phyloP scores from a whole-genome alignment of 1,140 invertebrate genomes.

The Drosophila santomea region DNA sequence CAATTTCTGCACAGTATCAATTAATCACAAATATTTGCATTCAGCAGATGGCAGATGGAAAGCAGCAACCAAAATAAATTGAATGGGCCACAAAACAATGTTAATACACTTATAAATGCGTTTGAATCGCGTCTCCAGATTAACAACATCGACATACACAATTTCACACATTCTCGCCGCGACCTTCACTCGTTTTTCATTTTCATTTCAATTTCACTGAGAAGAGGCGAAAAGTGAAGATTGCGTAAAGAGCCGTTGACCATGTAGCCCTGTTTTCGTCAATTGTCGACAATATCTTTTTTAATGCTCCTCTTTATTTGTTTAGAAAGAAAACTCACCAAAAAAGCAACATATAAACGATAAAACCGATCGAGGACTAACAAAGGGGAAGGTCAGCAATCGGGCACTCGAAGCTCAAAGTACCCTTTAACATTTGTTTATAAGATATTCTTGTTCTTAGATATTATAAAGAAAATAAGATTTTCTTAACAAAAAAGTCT shows the following conservation, averaged over 20 bases:
- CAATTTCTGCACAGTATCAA: conserved; percentile 42
- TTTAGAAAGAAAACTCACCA: conserved; percentile 56
- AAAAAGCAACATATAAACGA: conserved; percentile 12
- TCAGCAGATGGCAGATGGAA: conserved; percentile 22
- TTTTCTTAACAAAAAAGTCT: no score
- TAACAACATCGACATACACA: conserved; percentile 23
- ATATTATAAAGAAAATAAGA: no score
- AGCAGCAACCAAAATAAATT: conserved; percentile 19
- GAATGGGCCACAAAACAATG: conserved; percentile 13
- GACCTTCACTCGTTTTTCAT: conserved; percentile 68
- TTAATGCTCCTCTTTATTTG: conserved; percentile 69
- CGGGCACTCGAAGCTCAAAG: not conserved
- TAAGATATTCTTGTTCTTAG: not conserved
- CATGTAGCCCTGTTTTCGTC: conserved; percentile 72
- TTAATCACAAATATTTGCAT: conserved; percentile 44
- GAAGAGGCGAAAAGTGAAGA: conserved; percentile 31
- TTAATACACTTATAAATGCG: conserved; percentile 35
- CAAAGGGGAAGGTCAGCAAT: conserved; percentile 21
- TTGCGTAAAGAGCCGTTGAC: conserved; percentile 66
- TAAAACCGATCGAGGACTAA: conserved; percentile 11
- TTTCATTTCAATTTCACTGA: conserved; percentile 46
- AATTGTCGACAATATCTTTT: conserved; percentile 81
- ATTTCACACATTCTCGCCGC: conserved; percentile 4
- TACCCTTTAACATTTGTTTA: not conserved
- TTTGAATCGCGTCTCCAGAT: conserved; percentile 51